phyloP scores from a whole-genome alignment of 2,888 invertebrate genomes.

The Taphrorychus bicolor region DNA sequence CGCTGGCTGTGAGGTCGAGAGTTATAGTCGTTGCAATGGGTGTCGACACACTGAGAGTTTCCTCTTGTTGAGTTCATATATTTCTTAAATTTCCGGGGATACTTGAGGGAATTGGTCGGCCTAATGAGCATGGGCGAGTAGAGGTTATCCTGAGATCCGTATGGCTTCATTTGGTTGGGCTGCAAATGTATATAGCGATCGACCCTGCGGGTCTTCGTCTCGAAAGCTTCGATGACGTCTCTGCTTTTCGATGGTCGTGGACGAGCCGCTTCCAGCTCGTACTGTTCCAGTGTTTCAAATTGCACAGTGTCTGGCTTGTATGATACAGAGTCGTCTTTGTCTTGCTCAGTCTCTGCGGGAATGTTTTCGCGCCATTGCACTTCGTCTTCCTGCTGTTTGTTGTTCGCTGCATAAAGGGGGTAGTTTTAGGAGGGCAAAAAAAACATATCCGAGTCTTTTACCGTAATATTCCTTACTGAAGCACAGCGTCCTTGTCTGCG shows the following conservation, averaged over 20 bases:
- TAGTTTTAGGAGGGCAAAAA: not conserved
- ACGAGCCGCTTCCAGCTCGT: conserved; percentile 44
- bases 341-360: not conserved
- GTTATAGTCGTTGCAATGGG: no score
- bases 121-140: conserved; percentile 30
- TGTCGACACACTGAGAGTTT: no score
- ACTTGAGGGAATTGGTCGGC: conserved; percentile 28
- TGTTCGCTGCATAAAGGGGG: conserved; percentile 2
- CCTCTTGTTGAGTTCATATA: no score
- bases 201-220: not conserved
- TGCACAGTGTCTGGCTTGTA: conserved; percentile 4
- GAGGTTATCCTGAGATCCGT: conserved; percentile 36
- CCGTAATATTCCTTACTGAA: conserved; percentile 36
- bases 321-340: not conserved
- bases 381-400: conserved; percentile 8
- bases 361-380: conserved; percentile 22
- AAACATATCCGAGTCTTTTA: conserved; percentile 9
- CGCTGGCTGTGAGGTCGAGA: no score
- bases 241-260: conserved; percentile 38
- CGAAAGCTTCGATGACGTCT: conserved; percentile 22
- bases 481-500: conserved; percentile 13
- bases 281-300: conserved; percentile 38
- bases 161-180: conserved; percentile 33
- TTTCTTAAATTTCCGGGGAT: conserved; percentile 22
- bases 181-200: conserved; percentile 28